phyloP scores from a whole-genome alignment of 2,888 invertebrate genomes.

The Macrophya alboannulata region DNA sequence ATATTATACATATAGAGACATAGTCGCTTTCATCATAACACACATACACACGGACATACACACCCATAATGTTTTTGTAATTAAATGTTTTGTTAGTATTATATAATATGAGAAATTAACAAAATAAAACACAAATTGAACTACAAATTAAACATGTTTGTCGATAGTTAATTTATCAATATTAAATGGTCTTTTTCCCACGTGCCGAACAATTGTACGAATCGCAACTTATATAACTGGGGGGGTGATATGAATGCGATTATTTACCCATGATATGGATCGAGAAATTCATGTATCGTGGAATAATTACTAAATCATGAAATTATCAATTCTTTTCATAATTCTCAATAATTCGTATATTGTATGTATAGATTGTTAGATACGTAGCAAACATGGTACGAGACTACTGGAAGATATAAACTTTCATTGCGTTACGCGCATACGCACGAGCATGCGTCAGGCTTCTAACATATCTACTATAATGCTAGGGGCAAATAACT shows the following conservation, averaged over 20 bases:
- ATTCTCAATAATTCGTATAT: conserved; percentile 8
- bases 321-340: conserved; percentile 11
- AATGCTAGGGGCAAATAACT: too few relatives aligned
- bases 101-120: conserved; percentile 71
- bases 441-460: conserved; percentile 35
- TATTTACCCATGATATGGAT: not conserved
- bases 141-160: not conserved
- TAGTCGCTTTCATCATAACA: conserved; percentile 75
- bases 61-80: conserved; percentile 74
- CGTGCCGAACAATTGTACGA: not conserved
- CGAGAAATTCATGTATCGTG: not conserved
- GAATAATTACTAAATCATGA: conserved; percentile 9
- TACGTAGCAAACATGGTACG: not conserved
- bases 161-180: conserved; percentile 12
- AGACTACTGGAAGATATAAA: not conserved
- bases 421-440: conserved; percentile 14
- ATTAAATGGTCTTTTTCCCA: not conserved
- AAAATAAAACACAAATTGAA: conserved; percentile 71
- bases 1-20: conserved; percentile 60
- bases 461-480: conserved; percentile 15
- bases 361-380: not conserved
- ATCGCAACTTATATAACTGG: not conserved
- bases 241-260: not conserved
- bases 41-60: conserved; percentile 64
- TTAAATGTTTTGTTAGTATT: conserved; percentile 77